These are phyloP conservation scores for Diprion similis DNA, from an alignment of 1,140 invertebrate species.

Conservation along the genomic window DNA sequence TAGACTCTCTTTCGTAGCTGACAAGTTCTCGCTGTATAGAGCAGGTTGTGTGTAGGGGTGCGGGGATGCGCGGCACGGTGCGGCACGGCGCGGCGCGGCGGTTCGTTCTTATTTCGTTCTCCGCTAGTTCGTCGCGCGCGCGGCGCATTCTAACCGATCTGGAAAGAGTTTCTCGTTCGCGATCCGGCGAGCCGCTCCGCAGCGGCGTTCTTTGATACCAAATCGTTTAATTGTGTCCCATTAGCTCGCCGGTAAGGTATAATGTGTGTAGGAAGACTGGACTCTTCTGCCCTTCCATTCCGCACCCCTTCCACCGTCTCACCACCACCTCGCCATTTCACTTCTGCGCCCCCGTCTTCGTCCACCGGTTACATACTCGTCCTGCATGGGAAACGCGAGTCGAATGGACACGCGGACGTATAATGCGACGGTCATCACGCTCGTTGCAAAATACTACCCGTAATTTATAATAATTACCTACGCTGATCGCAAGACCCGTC, in stretches of 20 bases:
- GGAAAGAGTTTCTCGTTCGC: conserved; percentile 49
- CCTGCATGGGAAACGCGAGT: too few relatives aligned
- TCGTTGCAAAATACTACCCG: background rate
- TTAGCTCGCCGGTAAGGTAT: conserved; percentile 47
- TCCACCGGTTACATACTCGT: too few relatives aligned
- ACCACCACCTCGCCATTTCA: conserved; percentile 8
- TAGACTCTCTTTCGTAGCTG: conserved; percentile 42
- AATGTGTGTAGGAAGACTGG: background rate
- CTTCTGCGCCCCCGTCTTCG: conserved; percentile 21
- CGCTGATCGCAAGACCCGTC: too few relatives aligned
- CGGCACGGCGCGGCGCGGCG: conserved; percentile 12
- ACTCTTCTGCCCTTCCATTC: too few relatives aligned
- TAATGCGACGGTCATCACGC: background rate
- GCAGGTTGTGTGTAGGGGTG: background rate
- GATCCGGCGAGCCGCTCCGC: conserved; percentile 58
- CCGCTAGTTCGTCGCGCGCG: conserved; percentile 5
- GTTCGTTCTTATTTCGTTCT: conserved; percentile 12
- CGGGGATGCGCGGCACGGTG: background rate
- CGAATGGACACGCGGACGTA: conserved; percentile 13
- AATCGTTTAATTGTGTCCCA: conserved; percentile 64
- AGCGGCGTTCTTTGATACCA: conserved; percentile 60
- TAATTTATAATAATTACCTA: too few relatives aligned
- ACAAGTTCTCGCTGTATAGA: background rate
- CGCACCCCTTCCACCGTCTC: conserved; percentile 11
- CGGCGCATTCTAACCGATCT: background rate